Evolutionary conservation across 2,113 vertebrate genomes (phyloP).

Genomic region (Carlito syrichta): DNA sequence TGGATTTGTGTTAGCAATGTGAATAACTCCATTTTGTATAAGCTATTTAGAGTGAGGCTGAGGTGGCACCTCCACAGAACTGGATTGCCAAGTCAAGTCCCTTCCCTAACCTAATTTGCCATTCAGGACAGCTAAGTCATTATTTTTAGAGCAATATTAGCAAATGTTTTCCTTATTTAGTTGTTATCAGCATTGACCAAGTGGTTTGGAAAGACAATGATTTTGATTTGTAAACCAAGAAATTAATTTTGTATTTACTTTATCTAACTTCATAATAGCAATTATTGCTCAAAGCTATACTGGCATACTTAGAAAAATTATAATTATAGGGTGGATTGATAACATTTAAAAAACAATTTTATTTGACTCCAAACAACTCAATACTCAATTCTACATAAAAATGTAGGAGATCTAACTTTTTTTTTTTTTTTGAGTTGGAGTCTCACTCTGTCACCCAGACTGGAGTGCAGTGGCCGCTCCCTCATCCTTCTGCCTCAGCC

Average conservation of each 20-base stretch:
- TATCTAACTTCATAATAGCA: conserved; percentile 4
- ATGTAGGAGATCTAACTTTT: neutral
- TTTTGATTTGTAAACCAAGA: conserved; percentile 40
- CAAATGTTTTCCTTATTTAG: neutral
- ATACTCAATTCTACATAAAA: neutral
- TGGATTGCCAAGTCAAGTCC: neutral
- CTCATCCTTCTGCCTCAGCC: too few relatives aligned
- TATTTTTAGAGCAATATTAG: neutral
- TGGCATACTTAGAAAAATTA: neutral
- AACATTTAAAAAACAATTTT: conserved; percentile 22
- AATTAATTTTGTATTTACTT: conserved; percentile 45
- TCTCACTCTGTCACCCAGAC: too few relatives aligned
- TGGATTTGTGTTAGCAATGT: conserved; percentile 50
- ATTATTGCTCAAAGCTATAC: neutral
- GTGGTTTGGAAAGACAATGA: neutral
- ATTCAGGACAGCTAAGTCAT: neutral
- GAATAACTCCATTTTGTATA: conserved; percentile 40
- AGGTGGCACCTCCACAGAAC: neutral
- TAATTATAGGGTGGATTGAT: neutral
- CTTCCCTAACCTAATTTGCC: neutral
- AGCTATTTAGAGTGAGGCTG: neutral
- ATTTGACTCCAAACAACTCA: neutral
- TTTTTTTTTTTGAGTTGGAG: too few relatives aligned
- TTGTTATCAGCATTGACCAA: neutral
- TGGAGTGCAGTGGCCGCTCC: too few relatives aligned